Base-by-base conservation (phyloP, 2,113 vertebrate species). In the Crypturellus undulatus region DNA sequence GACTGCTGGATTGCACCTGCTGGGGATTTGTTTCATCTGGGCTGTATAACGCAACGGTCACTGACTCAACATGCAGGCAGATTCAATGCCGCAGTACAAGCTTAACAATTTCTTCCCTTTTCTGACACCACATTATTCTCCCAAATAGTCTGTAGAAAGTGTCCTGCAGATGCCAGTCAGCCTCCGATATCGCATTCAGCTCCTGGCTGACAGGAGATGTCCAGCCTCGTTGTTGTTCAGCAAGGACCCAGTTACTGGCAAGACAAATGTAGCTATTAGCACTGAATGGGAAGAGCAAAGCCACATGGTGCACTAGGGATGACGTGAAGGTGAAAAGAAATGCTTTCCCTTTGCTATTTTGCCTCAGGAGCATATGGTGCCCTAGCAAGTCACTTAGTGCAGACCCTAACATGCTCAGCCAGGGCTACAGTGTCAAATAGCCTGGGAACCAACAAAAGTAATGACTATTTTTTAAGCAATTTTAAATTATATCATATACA, bases 1-100 rank as follows among this genome's bases (percentile, higher is more conserved):
- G 34, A 32, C 20, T 20, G 3, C 3, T 1, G 0, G 13, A 7
- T 34, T 40, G 43, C 26, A 25, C 17, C 73, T 72, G n/a, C 47
- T 25, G 30, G 68, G 14, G 54, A 52, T 63, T 34, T 79, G n/a
- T 40, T 91, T 67, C 2, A 71, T 49, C 36, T 71, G 72, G 17
- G 86, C 42, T 0, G 2, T 34, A 30, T 84, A n/a, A 76, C 43
- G 45, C 12, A 67, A 38, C 0, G 0, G 42, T 30, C 77, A 68
- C 77, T 16, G 24, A 47, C 26, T 47, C 20, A 43, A n/a, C 3
- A 7, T 49, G 47, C 15, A 2, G 1, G 64, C 34, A 64, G 4
- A 10, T 81, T 72, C 63, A 70, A 26, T 9, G 9, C 52, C 42
- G 42, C 9, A n/a, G 26, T 6, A 36, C 24, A 59, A 73, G 60